Base-by-base conservation (phyloP, 1,140 invertebrate species). In the Drosophila subpulchrella region DNA sequence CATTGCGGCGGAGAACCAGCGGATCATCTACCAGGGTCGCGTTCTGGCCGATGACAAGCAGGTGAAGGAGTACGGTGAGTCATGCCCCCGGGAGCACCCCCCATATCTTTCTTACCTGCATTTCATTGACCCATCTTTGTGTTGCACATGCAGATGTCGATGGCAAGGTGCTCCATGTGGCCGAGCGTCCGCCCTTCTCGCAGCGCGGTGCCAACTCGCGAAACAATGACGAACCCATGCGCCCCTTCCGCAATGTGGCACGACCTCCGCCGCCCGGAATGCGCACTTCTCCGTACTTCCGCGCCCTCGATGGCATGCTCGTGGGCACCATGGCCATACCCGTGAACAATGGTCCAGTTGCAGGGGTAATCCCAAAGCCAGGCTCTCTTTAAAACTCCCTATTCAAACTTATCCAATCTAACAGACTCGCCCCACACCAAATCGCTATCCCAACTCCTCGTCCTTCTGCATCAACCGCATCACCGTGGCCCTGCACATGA, bases 141-240 rank as follows among this genome's bases (percentile, higher is more conserved):
- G 3, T 2, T 17, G 13, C 20, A 2, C 12, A 27, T 32, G 6
- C 88, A 98, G 98, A 97, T 95, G 96, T 98, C 11, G 94, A 98
- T 93, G 97, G 96, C 2, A 98, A 98, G 93, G 97, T 98, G 15
- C 95, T 99, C 50, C 98, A 99, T 92, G 94, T 99, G 84, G 98
- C 98, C n/a, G 96, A 98, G 93, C 93, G 97, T 38, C 95, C 97
- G 6, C 97, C 97, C 17, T 94, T 94, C 44, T 91, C 89, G 15
- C 74, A 90, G 44, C 78, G 90, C 32, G 73, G 78, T 62, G 65
- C 63, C 44, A 92, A 66, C 34, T 91, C 90, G 7, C 91, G 80
- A 54, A 92, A 85, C 74, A 93, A 84, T 62, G 92, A 92, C 59
- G 90, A 90, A 20, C 84, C 92, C n/a, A 86, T 90, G 79, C 80